Percentiles rank a stretch among this genome's conserved stretches.
These are phyloP conservation scores for Mimachlamys varia DNA, from an alignment of 2,888 invertebrate species.

Conservation along the genomic window DNA sequence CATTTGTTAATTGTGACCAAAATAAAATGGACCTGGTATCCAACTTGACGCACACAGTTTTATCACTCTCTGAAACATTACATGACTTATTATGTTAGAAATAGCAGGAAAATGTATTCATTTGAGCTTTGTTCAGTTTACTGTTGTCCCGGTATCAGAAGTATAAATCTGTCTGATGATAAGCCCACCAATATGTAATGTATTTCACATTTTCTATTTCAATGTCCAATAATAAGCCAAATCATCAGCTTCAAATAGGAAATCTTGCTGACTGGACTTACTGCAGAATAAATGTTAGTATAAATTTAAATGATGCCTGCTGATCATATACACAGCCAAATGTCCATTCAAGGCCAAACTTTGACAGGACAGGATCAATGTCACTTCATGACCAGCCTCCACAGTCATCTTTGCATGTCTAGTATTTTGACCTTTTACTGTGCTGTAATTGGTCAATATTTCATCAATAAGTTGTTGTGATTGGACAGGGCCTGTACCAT, in stretches of 20 bases:
- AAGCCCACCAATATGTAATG: neutral
- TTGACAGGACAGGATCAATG: neutral
- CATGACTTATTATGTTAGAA: no score
- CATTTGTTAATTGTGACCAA: no score
- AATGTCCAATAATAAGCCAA: neutral
- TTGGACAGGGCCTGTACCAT: neutral
- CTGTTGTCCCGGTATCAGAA: no score
- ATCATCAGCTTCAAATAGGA: neutral
- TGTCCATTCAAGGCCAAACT: neutral
- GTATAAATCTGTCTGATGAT: neutral
- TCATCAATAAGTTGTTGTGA: constrained; percentile 24
- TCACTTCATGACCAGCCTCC: neutral
- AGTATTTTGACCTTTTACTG: neutral
- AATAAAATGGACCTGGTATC: no score
- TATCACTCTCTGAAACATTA: no score
- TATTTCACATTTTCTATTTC: neutral
- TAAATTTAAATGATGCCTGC: constrained; percentile 6
- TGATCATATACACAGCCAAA: neutral
- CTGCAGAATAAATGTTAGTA: neutral
- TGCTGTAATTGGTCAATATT: neutral
- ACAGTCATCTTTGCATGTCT: neutral
- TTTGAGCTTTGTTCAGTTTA: no score
- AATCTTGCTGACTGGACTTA: neutral
- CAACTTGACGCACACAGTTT: no score
- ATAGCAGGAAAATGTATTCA: no score